A percentile compares a stretch with the other conserved stretches of the same genome.
Conservation (phyloP, 1,140 invertebrate genomes). For the Neelides sp. region DNA sequence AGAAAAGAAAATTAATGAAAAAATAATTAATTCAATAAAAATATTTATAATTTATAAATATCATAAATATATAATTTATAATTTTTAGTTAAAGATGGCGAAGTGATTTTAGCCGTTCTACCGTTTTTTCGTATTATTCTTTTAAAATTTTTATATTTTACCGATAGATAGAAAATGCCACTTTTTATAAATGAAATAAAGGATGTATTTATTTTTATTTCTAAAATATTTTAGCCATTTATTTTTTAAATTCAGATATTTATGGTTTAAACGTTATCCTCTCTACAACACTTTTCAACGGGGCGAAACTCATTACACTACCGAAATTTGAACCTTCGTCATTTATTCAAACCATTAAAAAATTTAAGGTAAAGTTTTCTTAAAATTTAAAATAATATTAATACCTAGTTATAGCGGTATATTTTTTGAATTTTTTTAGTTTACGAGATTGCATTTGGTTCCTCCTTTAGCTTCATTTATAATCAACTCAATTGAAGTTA, state of each 20-base stretch:
- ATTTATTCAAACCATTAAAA: conserved; percentile 51
- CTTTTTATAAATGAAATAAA: too few species aligned
- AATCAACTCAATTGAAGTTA: conserved; percentile 47
- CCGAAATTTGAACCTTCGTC: conserved; percentile 57
- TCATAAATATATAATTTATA: too few species aligned
- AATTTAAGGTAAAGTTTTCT: conserved; percentile 38
- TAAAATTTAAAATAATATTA: neutral
- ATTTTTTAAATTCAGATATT: too few species aligned
- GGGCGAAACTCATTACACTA: conserved; percentile 54
- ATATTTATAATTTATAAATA: too few species aligned
- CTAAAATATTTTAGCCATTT: too few species aligned
- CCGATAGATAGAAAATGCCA: too few species aligned
- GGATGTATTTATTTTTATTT: too few species aligned
- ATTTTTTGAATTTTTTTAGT: conserved; percentile 32
- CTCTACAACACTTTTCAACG: conserved; percentile 39
- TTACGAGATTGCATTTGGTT: conserved; percentile 37
- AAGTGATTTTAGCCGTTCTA: conserved; percentile 16
- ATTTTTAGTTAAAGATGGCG: too few species aligned
- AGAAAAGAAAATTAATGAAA: too few species aligned
- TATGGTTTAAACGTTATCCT: conserved; percentile 12
- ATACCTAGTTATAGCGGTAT: conserved; percentile 5
- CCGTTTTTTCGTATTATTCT: conserved; percentile 29
- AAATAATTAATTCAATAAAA: too few species aligned
- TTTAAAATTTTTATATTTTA: too few species aligned
- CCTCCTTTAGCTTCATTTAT: conserved; percentile 52